Evolutionary conservation across 1,140 invertebrate genomes (phyloP).

Genomic region (Diplogasteroides magnus): DNA sequence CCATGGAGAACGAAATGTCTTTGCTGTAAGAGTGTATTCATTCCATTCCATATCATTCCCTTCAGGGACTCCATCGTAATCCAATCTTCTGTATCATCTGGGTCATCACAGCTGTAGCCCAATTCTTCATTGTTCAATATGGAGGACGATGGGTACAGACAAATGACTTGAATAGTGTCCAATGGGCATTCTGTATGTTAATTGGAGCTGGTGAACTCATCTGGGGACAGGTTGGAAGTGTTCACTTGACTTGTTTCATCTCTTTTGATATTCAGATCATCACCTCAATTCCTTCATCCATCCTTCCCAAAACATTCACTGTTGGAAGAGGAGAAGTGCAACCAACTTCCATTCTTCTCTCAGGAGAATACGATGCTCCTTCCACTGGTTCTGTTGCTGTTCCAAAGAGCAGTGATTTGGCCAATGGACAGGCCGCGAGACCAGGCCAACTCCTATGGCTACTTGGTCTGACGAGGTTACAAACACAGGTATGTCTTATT

Average conservation of each 20-base stretch:
- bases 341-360: slow-evolving; percentile 51
- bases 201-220: slow-evolving; percentile 89
- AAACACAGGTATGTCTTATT: slow-evolving; percentile 86
- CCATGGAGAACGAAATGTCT: slow-evolving; percentile 95
- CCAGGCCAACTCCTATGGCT: slow-evolving; percentile 98
- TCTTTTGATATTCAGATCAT: slow-evolving; percentile 50
- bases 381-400: slow-evolving; percentile 1
- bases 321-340: slow-evolving; percentile 31
- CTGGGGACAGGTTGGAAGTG: slow-evolving; percentile 79
- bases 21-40: slow-evolving; percentile 36
- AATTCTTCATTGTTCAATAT: slow-evolving; percentile 94
- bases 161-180: slow-evolving; percentile 76
- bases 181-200: slow-evolving; percentile 97
- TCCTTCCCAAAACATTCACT: slow-evolving; percentile 45
- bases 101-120: slow-evolving; percentile 83
- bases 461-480: slow-evolving; percentile 88
- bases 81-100: slow-evolving; percentile 97
- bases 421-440: slow-evolving; percentile 64
- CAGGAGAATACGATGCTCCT: slow-evolving; percentile 52
- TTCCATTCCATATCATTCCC: slow-evolving; percentile 3
- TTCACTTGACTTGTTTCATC: slow-evolving; percentile 1
- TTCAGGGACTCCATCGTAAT: slow-evolving; percentile 84
- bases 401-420: slow-evolving; percentile 21
- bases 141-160: slow-evolving; percentile 94
- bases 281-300: slow-evolving; percentile 50